A percentile compares a stretch with the other conserved stretches of the same genome.
Evolutionary conservation across 2,797 vertebrate genomes (phyloP).

Genomic region (Phoeniculus purpureus): DNA sequence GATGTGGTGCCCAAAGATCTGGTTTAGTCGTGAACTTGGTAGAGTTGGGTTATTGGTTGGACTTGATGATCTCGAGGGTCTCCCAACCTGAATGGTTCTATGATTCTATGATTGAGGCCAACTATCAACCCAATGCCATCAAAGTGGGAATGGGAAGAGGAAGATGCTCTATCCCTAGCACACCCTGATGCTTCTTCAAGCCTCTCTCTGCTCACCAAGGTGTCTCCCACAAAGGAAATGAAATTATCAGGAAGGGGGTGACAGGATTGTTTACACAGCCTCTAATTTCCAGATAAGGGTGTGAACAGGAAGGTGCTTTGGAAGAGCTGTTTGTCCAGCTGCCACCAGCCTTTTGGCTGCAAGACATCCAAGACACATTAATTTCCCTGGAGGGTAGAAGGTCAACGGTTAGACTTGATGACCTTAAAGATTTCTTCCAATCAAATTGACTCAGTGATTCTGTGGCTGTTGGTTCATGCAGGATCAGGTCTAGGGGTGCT

Average conservation of each 20-base stretch:
- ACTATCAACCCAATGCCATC: no score
- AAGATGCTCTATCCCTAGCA: no score
- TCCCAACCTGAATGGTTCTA: no score
- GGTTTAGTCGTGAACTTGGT: no score
- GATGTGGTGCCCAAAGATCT: no score
- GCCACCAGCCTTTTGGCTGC: background rate
- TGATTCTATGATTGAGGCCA: no score
- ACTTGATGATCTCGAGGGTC: no score
- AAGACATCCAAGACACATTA: background rate
- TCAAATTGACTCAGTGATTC: no score
- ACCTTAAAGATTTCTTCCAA: no score
- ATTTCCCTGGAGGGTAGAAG: background rate
- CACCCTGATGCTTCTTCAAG: background rate
- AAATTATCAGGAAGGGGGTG: fast-evolving
- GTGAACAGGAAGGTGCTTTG: background rate
- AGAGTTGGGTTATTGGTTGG: no score
- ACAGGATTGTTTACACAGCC: background rate
- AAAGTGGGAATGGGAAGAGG: background rate
- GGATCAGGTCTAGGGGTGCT: background rate
- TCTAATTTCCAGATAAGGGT: background rate
- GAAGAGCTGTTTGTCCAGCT: background rate
- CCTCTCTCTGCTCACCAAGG: background rate
- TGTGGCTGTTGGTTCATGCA: background rate
- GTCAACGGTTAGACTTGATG: no score
- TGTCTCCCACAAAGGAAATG: background rate